These are phyloP conservation scores for Conomelus anceps DNA, from an alignment of 2,888 invertebrate genomes.

Conservation along the genomic window DNA sequence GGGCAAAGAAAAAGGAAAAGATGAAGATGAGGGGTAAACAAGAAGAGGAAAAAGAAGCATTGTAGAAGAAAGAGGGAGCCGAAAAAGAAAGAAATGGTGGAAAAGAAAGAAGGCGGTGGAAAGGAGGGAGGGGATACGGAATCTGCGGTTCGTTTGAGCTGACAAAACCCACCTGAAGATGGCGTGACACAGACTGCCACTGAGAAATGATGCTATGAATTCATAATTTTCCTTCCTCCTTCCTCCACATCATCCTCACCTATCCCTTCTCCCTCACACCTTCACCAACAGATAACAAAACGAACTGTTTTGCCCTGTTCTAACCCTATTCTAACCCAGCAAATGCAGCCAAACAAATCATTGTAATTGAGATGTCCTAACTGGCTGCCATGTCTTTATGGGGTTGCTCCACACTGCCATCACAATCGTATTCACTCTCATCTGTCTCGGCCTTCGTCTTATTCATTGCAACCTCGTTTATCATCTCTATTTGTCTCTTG, in stretches of 20 bases:
- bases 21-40: neutral
- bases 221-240: neutral
- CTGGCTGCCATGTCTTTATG: neutral
- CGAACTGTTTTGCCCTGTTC: neutral
- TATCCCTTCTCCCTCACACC: neutral
- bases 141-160: neutral
- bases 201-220: neutral
- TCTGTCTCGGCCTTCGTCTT: neutral
- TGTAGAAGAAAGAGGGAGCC: neutral
- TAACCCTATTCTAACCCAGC: neutral
- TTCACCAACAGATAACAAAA: neutral
- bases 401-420: neutral
- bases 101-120: neutral
- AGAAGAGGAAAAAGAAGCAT: neutral
- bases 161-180: neutral
- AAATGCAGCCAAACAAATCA: neutral
- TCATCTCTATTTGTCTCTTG: no score
- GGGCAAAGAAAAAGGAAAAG: neutral
- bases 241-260: neutral
- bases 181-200: neutral
- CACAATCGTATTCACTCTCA: neutral
- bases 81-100: neutral
- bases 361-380: neutral
- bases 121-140: neutral
- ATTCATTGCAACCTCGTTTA: no score